Conservation (phyloP, 2,888 invertebrate species). For the Pseudeuparius sepicola region DNA sequence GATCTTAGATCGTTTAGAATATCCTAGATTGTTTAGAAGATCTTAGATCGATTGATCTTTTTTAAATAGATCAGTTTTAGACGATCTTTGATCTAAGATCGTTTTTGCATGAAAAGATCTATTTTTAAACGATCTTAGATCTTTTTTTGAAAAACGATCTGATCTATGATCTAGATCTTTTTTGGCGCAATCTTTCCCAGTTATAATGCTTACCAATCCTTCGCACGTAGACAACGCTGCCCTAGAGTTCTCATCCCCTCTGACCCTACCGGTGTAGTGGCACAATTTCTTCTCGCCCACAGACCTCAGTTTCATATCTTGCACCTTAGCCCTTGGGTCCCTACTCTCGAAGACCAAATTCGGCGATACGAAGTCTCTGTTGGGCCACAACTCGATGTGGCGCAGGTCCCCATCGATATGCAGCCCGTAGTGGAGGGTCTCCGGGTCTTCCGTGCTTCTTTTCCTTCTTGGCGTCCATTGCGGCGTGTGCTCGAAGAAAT, state of each 20-base stretch:
- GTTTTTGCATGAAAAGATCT: no score
- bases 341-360: conserved; percentile 33
- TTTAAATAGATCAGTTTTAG: no score
- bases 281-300: conserved; percentile 34
- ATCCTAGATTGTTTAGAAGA: no score
- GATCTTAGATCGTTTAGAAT: no score
- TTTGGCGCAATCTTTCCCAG: no score
- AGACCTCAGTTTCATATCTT: conserved; percentile 28
- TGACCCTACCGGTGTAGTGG: conserved; percentile 44
- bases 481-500: conserved; percentile 36
- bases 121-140: no score
- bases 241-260: conserved; percentile 37
- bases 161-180: no score
- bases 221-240: conserved; percentile 45
- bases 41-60: no score
- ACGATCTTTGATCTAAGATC: no score
- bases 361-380: conserved; percentile 43
- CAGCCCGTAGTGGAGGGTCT: conserved; percentile 33
- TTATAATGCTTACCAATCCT: conserved; percentile 38
- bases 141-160: no score
- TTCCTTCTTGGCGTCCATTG: conserved; percentile 18
- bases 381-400: conserved; percentile 43
- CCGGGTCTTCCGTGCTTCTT: conserved; percentile 26
- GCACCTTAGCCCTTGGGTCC: conserved; percentile 28
- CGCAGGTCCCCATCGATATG: conserved; percentile 33